Percentiles rank a stretch among this genome's conserved stretches.
phyloP scores from a whole-genome alignment of 2,113 vertebrate genomes.

The Megaleporinus macrocephalus region DNA sequence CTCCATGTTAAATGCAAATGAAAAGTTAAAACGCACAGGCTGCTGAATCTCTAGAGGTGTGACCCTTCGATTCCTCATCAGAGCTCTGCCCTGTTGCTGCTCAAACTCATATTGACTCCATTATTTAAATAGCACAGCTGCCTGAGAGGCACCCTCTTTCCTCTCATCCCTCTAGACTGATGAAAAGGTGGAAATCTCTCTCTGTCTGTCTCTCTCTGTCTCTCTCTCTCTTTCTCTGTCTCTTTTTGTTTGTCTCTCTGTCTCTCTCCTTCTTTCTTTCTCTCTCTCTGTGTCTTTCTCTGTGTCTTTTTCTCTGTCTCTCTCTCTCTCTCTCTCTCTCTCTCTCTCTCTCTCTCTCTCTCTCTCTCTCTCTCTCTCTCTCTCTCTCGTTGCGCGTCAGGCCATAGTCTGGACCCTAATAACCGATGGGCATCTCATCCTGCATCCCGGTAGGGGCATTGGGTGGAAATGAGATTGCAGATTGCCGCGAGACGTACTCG shows the following conservation, averaged over 20 bases:
- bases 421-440: constrained; percentile 35
- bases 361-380: not conserved
- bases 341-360: not conserved
- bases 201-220: not conserved
- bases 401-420: constrained; percentile 26
- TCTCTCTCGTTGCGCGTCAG: not conserved
- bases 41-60: constrained; percentile 57
- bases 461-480: constrained; percentile 51
- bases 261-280: not conserved
- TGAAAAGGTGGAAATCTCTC: constrained; percentile 19
- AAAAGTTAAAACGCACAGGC: constrained; percentile 30
- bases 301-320: not conserved
- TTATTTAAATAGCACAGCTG: constrained; percentile 75
- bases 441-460: constrained; percentile 33
- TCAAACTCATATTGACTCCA: constrained; percentile 71
- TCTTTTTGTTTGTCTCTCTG: not conserved
- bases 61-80: constrained; percentile 72
- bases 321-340: not conserved
- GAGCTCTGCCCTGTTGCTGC: constrained; percentile 69
- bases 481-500: constrained; percentile 40
- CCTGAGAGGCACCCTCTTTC: constrained; percentile 50
- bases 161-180: constrained; percentile 6
- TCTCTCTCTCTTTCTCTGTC: not conserved
- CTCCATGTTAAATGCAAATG: constrained; percentile 74
- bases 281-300: too few relatives aligned